A percentile compares a stretch with the other conserved stretches of the same genome.
These are phyloP conservation scores for Orycteropus afer DNA, from an alignment of 2,113 vertebrate species.

Conservation along the genomic window DNA sequence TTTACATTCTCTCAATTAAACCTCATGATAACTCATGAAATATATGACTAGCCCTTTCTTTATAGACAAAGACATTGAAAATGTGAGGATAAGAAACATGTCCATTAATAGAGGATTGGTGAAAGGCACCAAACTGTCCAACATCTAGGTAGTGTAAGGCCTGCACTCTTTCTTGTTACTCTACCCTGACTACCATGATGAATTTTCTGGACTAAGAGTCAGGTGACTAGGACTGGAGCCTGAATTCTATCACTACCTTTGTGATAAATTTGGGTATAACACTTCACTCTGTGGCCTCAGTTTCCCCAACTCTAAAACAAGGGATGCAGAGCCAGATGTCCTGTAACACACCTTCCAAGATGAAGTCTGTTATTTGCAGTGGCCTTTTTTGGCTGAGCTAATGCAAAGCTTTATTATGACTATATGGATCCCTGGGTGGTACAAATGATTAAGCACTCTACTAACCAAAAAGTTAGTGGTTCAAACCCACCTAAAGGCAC, in stretches of 20 bases:
- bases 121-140: not conserved
- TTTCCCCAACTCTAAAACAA: not conserved
- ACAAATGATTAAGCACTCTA: not conserved
- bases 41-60: not conserved
- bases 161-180: not conserved
- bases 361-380: not conserved
- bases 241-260: not conserved
- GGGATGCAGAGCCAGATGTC: accelerated
- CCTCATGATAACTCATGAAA: not conserved
- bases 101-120: not conserved
- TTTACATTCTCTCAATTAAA: not conserved
- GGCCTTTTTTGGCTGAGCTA: not conserved
- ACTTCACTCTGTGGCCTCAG: not conserved
- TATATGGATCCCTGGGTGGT: no score
- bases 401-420: not conserved
- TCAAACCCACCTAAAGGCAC: not conserved
- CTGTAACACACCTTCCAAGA: not conserved
- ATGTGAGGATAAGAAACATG: not conserved
- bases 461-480: not conserved
- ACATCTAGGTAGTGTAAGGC: no score
- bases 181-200: not conserved
- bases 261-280: not conserved
- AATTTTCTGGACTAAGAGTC: not conserved
- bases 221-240: not conserved
- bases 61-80: not conserved